A percentile compares a stretch with the other conserved stretches of the same genome.
These are phyloP conservation scores for Drosophila lutescens DNA, from an alignment of 2,888 invertebrate species.

Conservation along the genomic window DNA sequence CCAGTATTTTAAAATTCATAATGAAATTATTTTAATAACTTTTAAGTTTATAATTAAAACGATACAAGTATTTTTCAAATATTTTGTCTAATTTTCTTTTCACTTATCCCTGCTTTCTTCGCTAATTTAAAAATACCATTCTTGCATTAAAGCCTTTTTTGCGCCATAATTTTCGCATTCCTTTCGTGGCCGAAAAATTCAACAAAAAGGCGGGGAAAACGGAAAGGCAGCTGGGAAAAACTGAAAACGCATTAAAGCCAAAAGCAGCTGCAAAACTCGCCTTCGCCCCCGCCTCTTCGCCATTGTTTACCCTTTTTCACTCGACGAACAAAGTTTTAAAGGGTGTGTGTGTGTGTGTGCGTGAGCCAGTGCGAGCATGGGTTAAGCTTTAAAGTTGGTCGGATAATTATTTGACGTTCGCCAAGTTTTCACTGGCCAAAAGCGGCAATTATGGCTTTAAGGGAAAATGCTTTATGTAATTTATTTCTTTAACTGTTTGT, in stretches of 20 bases:
- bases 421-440: constrained; percentile 14
- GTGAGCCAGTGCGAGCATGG: constrained; percentile 9
- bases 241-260: constrained; percentile 45
- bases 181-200: constrained; percentile 11
- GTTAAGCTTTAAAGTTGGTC: constrained; percentile 44
- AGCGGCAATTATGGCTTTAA: constrained; percentile 30
- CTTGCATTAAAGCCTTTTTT: constrained; percentile 11
- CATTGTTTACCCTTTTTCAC: constrained; percentile 37
- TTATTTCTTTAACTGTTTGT: no score
- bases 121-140: background rate
- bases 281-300: background rate
- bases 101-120: background rate
- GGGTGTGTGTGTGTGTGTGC: background rate
- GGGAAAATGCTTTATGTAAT: no score
- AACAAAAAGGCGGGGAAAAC: constrained; percentile 3
- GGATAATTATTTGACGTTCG: constrained; percentile 35
- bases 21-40: background rate
- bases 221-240: constrained; percentile 4
- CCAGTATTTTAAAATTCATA: background rate
- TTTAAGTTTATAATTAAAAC: no score
- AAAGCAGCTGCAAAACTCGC: constrained; percentile 38
- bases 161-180: constrained; percentile 15
- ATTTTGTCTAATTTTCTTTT: background rate
- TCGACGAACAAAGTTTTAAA: constrained; percentile 44
- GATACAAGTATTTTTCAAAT: background rate